phyloP scores from a whole-genome alignment of 92 coral and sea anemone genomes.

The Diadumene lineata region DNA sequence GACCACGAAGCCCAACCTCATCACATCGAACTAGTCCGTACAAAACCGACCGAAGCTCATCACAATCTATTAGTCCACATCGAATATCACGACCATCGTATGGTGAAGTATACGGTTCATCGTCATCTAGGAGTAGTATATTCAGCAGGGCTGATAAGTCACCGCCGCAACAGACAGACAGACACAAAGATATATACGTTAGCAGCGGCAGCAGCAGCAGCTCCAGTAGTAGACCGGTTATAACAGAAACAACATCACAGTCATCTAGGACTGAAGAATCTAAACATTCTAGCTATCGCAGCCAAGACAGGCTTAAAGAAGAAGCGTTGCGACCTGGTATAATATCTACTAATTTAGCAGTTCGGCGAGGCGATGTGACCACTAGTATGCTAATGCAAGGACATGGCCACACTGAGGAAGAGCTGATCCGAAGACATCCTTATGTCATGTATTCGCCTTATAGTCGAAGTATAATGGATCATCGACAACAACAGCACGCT shows the following conservation, averaged over 20 bases:
- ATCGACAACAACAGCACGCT: slow-evolving; percentile 32
- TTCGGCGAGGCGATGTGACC: slow-evolving; percentile 69
- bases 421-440: slow-evolving; percentile 46
- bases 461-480: slow-evolving; percentile 12
- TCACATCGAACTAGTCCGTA: slow-evolving; percentile 1
- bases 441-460: slow-evolving; percentile 16
- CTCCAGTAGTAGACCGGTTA: neutral
- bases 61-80: slow-evolving; percentile 9
- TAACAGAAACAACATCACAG: neutral
- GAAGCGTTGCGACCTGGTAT: slow-evolving; percentile 56
- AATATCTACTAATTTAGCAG: slow-evolving; percentile 72
- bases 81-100: neutral
- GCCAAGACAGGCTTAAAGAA: slow-evolving; percentile 27
- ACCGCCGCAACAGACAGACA: slow-evolving; percentile 8
- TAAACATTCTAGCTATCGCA: slow-evolving; percentile 11
- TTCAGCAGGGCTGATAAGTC: slow-evolving; percentile 22
- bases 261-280: neutral
- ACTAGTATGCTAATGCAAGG: slow-evolving; percentile 15
- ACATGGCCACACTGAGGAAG: slow-evolving; percentile 35
- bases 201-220: neutral
- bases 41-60: neutral
- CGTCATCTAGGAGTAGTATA: slow-evolving; percentile 20
- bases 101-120: slow-evolving; percentile 11
- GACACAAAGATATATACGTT: slow-evolving; percentile 5
- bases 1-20: slow-evolving; percentile 19